Conservation (phyloP, 2,888 invertebrate species). For the Monopis laevigella region DNA sequence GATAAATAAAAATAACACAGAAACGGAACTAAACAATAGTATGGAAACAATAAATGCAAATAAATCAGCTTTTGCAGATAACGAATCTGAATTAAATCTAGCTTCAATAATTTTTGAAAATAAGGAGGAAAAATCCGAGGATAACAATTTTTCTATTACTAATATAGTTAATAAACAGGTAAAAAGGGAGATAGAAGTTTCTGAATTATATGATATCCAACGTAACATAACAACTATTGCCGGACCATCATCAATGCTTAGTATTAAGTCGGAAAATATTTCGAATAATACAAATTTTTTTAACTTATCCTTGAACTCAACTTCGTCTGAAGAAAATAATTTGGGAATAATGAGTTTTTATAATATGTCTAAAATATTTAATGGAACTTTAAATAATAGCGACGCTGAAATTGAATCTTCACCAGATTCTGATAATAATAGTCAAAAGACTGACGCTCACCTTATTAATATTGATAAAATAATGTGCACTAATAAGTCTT, state of each 20-base stretch:
- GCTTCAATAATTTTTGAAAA: neutral
- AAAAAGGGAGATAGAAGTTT: conserved; percentile 21
- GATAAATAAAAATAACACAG: neutral
- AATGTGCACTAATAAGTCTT: neutral
- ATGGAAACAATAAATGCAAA: conserved; percentile 7
- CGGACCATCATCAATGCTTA: conserved; percentile 36
- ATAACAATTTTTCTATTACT: conserved; percentile 22
- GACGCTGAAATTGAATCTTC: conserved; percentile 20
- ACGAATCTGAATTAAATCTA: conserved; percentile 1
- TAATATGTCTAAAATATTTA: conserved; percentile 46
- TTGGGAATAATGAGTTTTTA: conserved; percentile 52
- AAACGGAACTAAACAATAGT: conserved; percentile 7
- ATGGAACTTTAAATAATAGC: conserved; percentile 31
- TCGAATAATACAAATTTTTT: conserved; percentile 22
- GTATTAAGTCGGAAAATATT: conserved; percentile 19
- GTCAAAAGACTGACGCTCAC: neutral
- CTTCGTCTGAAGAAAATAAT: conserved; percentile 36
- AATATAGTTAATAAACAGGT: conserved; percentile 35
- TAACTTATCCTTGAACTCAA: conserved; percentile 31
- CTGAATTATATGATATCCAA: conserved; percentile 38
- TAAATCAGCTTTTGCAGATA: conserved; percentile 18
- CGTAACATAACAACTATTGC: conserved; percentile 41
- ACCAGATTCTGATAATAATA: neutral
- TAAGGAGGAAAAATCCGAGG: neutral
- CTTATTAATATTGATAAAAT: neutral